phyloP scores from a whole-genome alignment of 2,113 vertebrate genomes.

The Oncorhynchus masou region DNA sequence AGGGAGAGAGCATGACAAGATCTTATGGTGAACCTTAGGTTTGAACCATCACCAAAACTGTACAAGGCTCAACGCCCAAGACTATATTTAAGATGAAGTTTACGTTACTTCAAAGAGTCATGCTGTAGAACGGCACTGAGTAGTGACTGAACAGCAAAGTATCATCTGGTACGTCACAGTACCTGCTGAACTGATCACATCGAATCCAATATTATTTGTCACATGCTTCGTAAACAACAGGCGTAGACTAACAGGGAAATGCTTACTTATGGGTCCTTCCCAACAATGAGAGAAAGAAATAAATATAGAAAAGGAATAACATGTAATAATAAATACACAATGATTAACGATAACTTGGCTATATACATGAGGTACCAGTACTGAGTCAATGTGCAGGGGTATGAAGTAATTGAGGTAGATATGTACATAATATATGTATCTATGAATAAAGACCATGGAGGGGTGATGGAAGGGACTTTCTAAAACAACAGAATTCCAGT shows the following conservation, averaged over 20 bases:
- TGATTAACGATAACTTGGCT: too few relatives aligned
- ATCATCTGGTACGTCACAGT: not conserved
- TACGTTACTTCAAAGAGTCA: not conserved
- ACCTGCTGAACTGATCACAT: slow-evolving; percentile 27
- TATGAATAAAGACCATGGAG: not conserved
- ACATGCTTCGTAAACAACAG: too few relatives aligned
- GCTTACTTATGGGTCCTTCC: too few relatives aligned
- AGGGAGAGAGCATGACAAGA: not conserved
- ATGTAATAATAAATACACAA: too few relatives aligned
- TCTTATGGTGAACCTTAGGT: not conserved
- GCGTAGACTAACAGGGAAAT: too few relatives aligned
- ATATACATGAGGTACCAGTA: too few relatives aligned
- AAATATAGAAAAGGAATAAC: too few relatives aligned
- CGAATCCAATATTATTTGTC: too few relatives aligned
- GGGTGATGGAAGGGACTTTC: not conserved
- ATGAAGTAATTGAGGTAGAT: too few relatives aligned
- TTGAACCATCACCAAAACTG: not conserved
- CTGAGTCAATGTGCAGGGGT: too few relatives aligned
- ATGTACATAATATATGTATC: too few relatives aligned
- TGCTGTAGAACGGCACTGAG: not conserved
- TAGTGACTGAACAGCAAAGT: not conserved
- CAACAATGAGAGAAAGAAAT: too few relatives aligned
- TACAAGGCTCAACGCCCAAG: not conserved
- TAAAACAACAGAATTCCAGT: slow-evolving; percentile 1
- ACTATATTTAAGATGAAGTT: not conserved